Evolutionary conservation across 1,140 invertebrate species (phyloP), one percentile per base, ranked within the genome.

Genomic region (Sesamia nonagrioides): DNA sequence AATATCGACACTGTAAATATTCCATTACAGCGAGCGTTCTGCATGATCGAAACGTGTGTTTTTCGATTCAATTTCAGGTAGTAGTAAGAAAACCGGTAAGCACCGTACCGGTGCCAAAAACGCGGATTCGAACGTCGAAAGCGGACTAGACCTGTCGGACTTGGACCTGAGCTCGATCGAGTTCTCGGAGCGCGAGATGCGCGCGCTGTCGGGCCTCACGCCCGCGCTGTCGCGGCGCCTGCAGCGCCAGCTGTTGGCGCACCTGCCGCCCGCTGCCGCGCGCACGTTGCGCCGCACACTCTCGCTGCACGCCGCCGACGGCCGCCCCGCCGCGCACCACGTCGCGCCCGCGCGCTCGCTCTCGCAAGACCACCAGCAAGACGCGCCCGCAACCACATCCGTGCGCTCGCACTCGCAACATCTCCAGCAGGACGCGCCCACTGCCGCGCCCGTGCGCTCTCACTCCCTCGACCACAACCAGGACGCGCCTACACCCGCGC

Each of bases 151-250:
- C 90, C 93, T 96, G 88, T 96, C 96, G 50, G 96, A 96, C 85
- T 91, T 97, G 81, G 96, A 97, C 91, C 87, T 97, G 77, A 96
- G 96, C 84, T 95, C 96, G 80, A 95, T 97, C 81, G 95, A 96
- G 88, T 94, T 97, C 33, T 96, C 96, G 79, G 96, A 97, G 90
- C 95, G 96, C 85, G 96, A 97, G 92, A 93, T 96, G 82, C 95
- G 95, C 82, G 96, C 96, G 76, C 89, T 97, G 84, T 96, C 96
- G 6, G 96, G 96, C 81, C 95, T 97, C 58, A 78, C 75, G 48
- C 82, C 75, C 45, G 77, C 77, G 66, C 77, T 79, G 66, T 77
- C 77, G 66, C 81, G 72, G 42, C 78, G 75, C 27, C 74, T 79
- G 73, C 73, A 74, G 72, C 72, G 72, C 40, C 72, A 75, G 56